Conservation (phyloP, 2,797 vertebrate genomes). For the Cuculus canorus region DNA sequence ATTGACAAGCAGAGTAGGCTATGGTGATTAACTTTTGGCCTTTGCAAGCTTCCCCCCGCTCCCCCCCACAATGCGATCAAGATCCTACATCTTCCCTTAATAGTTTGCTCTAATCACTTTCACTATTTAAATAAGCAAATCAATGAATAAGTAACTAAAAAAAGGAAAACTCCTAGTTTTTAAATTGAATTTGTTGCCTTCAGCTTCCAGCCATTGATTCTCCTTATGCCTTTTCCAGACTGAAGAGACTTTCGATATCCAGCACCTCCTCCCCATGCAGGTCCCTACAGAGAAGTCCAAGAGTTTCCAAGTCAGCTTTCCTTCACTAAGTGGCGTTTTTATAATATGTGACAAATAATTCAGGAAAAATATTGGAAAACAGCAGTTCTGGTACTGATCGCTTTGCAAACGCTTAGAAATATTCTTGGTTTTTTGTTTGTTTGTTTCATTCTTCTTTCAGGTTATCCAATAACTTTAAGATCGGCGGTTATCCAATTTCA, state of each 20-base stretch:
- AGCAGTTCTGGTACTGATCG: background rate
- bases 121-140: constrained; percentile 2
- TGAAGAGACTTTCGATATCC: background rate
- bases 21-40: background rate
- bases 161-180: background rate
- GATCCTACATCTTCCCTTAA: background rate
- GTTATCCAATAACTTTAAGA: background rate
- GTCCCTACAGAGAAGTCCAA: background rate
- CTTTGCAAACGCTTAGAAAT: background rate
- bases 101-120: background rate
- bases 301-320: background rate
- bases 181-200: background rate
- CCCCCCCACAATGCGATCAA: background rate
- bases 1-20: background rate
- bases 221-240: background rate
- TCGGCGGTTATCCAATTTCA: background rate
- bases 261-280: background rate
- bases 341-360: background rate
- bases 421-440: background rate
- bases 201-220: background rate
- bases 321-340: background rate
- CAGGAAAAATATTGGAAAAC: background rate
- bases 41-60: background rate
- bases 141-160: background rate
- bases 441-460: background rate